These are phyloP conservation scores for Aphodius sticticus DNA, from an alignment of 2,888 invertebrate genomes.

Conservation along the genomic window DNA sequence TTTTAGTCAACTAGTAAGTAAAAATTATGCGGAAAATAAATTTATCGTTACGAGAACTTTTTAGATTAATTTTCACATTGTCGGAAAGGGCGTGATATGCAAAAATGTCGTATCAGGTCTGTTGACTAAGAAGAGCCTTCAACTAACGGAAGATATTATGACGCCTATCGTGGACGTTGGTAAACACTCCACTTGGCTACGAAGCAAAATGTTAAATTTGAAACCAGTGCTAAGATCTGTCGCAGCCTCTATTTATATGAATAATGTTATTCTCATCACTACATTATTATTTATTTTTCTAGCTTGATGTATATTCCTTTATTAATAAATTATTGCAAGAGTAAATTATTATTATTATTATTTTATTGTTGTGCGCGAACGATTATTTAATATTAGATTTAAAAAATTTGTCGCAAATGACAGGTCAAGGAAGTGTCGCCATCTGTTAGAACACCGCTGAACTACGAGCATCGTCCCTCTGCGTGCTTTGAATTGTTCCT, in stretches of 20 bases:
- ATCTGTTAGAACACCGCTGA: no score
- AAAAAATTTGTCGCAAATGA: no score
- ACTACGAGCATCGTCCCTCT: no score
- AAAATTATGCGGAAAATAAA: not conserved
- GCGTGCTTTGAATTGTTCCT: no score
- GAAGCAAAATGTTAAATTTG: slow-evolving; percentile 17
- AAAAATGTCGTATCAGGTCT: not conserved
- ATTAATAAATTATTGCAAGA: no score
- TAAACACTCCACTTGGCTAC: slow-evolving; percentile 5
- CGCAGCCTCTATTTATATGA: not conserved
- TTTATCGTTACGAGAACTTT: not conserved
- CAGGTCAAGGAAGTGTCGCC: no score
- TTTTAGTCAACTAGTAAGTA: not conserved
- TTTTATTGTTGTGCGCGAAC: no score
- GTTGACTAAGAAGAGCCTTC: not conserved
- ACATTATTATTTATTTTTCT: not conserved
- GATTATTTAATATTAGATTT: no score
- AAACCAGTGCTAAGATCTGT: not conserved
- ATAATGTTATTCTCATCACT: not conserved
- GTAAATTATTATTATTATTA: no score
- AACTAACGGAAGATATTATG: not conserved
- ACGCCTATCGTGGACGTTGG: slow-evolving; percentile 10
- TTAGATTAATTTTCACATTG: slow-evolving; percentile 5
- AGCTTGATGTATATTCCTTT: not conserved
- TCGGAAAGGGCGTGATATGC: slow-evolving; percentile 15